Evolutionary conservation across 2,797 vertebrate species (phyloP).

Genomic region (Chiloscyllium punctatum): DNA sequence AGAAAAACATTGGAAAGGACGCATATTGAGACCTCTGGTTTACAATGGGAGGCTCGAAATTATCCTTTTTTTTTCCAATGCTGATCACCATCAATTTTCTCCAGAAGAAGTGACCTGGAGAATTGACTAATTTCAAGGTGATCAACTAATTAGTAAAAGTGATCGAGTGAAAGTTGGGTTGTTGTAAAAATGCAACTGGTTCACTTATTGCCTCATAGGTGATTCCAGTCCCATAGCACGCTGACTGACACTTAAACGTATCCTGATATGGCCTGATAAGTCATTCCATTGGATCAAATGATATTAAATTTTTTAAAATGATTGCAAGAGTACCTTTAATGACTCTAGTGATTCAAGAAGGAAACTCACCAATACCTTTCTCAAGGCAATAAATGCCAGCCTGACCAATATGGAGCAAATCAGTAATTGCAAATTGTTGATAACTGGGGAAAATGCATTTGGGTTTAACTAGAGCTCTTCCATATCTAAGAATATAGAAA

Average conservation of each 20-base stretch:
- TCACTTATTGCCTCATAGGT: background rate
- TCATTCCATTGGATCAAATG: background rate
- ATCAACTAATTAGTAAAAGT: background rate
- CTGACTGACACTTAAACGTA: background rate
- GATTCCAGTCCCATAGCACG: background rate
- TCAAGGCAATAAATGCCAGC: background rate
- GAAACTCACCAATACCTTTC: background rate
- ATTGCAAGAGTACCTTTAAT: background rate
- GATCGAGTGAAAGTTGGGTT: background rate
- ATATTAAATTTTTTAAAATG: background rate
- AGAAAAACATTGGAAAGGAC: too few relatives aligned
- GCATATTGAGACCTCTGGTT: too few relatives aligned
- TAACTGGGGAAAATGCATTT: background rate
- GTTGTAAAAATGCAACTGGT: background rate
- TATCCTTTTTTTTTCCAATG: too few relatives aligned
- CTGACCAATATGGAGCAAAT: background rate
- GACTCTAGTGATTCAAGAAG: background rate
- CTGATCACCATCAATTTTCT: too few relatives aligned
- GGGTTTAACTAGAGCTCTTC: background rate
- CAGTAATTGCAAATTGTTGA: background rate
- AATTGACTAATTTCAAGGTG: too few relatives aligned
- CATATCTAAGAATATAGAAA: background rate
- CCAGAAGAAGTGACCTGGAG: too few relatives aligned
- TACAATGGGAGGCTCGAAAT: too few relatives aligned
- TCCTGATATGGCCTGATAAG: background rate